A percentile compares a stretch with the other conserved stretches of the same genome.
Evolutionary conservation across 2,113 vertebrate genomes (phyloP).

Genomic region (Cyanistes caeruleus): DNA sequence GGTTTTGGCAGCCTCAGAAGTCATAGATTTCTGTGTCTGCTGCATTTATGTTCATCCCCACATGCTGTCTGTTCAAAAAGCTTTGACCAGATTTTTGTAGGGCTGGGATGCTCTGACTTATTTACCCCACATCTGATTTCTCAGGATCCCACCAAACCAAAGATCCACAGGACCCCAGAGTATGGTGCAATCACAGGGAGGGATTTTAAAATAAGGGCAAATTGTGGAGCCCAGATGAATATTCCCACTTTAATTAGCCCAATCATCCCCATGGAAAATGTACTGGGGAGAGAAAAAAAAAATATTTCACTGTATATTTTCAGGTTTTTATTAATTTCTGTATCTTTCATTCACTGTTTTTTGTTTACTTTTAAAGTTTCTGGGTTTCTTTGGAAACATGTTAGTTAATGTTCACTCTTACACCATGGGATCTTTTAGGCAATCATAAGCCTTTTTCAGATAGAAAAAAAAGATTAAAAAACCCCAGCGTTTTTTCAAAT

Average conservation of each 20-base stretch:
- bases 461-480: no score
- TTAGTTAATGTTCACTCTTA: not conserved
- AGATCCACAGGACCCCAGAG: not conserved
- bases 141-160: not conserved
- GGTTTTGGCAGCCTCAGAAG: not conserved
- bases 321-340: not conserved
- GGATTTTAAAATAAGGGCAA: not conserved
- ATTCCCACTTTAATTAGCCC: not conserved
- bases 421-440: not conserved
- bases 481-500: not conserved
- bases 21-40: not conserved
- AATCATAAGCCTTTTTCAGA: not conserved
- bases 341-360: not conserved
- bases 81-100: not conserved
- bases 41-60: not conserved
- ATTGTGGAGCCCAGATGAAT: not conserved
- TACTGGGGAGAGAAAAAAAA: not conserved
- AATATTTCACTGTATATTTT: not conserved
- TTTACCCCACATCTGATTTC: not conserved
- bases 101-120: not conserved
- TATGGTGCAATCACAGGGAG: rapidly evolving
- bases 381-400: not conserved
- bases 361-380: not conserved
- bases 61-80: not conserved
- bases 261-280: not conserved